Conservation (phyloP, 2,797 vertebrate genomes). For the Adelosebastes latens region DNA sequence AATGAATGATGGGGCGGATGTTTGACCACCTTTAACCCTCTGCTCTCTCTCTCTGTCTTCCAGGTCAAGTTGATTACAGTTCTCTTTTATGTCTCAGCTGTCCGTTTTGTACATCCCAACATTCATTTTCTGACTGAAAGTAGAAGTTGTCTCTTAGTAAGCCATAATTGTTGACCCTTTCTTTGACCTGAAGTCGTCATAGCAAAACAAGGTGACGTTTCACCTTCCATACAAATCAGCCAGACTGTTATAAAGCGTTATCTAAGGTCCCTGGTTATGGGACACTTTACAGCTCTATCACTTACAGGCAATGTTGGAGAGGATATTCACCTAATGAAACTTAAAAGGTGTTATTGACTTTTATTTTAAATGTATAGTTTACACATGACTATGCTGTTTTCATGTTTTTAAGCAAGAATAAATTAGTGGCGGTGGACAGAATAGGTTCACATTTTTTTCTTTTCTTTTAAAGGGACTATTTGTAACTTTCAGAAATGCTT, state of each 20-base stretch:
- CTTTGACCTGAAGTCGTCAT: neutral
- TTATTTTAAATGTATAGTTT: neutral
- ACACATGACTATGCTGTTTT: neutral
- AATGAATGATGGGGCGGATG: neutral
- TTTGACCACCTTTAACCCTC: neutral
- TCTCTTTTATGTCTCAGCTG: neutral
- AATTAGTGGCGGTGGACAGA: no score
- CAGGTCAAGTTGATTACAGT: neutral
- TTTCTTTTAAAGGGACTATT: no score
- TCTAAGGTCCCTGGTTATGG: neutral
- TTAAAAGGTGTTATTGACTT: neutral
- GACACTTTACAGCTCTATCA: neutral
- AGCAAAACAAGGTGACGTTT: neutral
- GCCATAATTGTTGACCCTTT: neutral
- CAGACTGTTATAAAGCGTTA: neutral
- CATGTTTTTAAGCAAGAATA: neutral
- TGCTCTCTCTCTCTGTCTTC: neutral
- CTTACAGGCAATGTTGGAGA: neutral
- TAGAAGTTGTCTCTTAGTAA: neutral
- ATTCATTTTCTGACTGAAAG: neutral
- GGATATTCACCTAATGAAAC: neutral
- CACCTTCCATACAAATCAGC: neutral
- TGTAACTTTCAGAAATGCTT: no score
- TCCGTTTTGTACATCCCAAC: neutral
- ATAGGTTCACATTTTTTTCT: no score